Base-by-base conservation (phyloP, 2,888 invertebrate species). In the Brachycybe producta region DNA sequence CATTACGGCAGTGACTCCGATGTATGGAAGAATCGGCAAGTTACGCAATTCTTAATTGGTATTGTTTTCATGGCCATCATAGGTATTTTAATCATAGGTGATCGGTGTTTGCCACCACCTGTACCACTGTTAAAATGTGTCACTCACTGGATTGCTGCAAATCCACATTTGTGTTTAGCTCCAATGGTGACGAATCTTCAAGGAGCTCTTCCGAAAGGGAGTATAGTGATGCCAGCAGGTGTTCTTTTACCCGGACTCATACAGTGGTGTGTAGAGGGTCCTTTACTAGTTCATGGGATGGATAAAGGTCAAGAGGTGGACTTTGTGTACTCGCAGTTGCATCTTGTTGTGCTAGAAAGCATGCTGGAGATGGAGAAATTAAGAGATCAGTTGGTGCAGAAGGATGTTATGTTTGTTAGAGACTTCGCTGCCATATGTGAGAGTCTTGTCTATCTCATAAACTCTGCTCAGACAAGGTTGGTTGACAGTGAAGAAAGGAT, bases 171-270 rank as follows among this genome's bases (percentile, higher is more conserved):
- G 2, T 83, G 82, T 59, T 73, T 79, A 63, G 78, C 81, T 1
- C 80, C 82, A 0, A 49, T 64, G 4, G 48, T 59, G 73, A 76
- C 63, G 68, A 77, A 61, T 75, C 74, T 62, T 74, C 78, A 32
- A 70, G 57, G 80, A 1, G 75, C 79, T 0, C 63, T 86, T 44
- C 84, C 85, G 0, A 75, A 73, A 27, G 86, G 85, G 3, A 81
- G 82, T 1, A 85, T 86, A 56, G 81, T 84, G 0, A 85, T 85
- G 84, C 81, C 84, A 3, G 81, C 82, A 0, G 79, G 82, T 4
- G 82, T 85, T 0, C 85, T 86, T 0, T 73, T 85, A 30, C 80
- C 82, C 0, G 86, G 86, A 0, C 73, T 87, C n/a, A 74, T 86
- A 51, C 68, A 66, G 66, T 84, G 83, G 83, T 79, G 79, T 60